These are phyloP conservation scores for Andrena chrysosceles DNA, from an alignment of 2,888 invertebrate genomes.

Conservation along the genomic window DNA sequence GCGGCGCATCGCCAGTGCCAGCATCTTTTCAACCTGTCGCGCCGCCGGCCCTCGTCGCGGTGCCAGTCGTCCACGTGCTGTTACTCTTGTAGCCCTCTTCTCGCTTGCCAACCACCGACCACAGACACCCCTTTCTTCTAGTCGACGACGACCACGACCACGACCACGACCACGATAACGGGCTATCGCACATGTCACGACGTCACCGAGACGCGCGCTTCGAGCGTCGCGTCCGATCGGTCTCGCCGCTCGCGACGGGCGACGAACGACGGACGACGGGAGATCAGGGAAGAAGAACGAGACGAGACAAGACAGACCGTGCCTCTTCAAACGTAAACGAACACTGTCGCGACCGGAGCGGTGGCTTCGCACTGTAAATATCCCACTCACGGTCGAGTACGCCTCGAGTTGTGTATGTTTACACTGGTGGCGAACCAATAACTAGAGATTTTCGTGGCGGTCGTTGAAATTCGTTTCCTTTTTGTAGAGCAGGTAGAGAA, in stretches of 20 bases:
- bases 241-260: neutral
- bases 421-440: slow-evolving; percentile 11
- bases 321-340: too few relatives aligned
- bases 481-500: slow-evolving; percentile 38
- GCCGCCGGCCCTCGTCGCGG: slow-evolving; percentile 75
- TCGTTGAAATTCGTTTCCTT: too few relatives aligned
- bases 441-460: too few relatives aligned
- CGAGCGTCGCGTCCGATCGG: slow-evolving; percentile 14
- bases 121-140: slow-evolving; percentile 43
- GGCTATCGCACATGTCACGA: slow-evolving; percentile 72
- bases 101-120: slow-evolving; percentile 39
- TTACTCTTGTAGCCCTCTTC: slow-evolving; percentile 60
- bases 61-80: slow-evolving; percentile 71
- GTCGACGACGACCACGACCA: slow-evolving; percentile 39
- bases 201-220: slow-evolving; percentile 46
- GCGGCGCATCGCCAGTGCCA: slow-evolving; percentile 84
- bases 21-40: slow-evolving; percentile 82
- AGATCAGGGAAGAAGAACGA: neutral
- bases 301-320: too few relatives aligned
- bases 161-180: slow-evolving; percentile 36
- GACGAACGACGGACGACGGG: neutral
- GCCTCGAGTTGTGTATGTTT: neutral
- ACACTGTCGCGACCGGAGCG: too few relatives aligned
- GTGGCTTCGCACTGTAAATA: too few relatives aligned
- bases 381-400: too few relatives aligned